Evolutionary conservation across 2,888 invertebrate genomes (phyloP).

Genomic region (Zaprionus bogoriensis): DNA sequence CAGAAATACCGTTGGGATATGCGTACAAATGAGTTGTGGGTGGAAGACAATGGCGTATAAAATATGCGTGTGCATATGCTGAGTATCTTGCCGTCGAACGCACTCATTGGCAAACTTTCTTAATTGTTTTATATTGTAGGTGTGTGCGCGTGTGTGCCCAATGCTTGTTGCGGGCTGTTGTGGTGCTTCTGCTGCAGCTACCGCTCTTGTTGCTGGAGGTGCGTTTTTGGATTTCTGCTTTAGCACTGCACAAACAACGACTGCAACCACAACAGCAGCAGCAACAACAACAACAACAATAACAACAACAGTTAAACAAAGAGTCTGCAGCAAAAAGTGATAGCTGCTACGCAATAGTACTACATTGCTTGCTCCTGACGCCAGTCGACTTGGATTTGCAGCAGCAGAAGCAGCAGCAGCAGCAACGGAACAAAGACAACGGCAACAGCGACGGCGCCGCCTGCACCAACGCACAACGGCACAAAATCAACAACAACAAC

Average conservation of each 20-base stretch:
- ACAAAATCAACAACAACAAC: constrained; percentile 46
- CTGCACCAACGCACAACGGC: constrained; percentile 31
- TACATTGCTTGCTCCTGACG: constrained; percentile 54
- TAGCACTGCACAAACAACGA: constrained; percentile 52
- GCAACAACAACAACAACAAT: constrained; percentile 8
- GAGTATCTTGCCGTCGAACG: neutral
- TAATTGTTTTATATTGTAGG: constrained; percentile 14
- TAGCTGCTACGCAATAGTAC: constrained; percentile 33
- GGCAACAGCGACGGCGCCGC: constrained; percentile 31
- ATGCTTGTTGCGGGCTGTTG: constrained; percentile 35
- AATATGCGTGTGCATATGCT: neutral
- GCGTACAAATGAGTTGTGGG: neutral
- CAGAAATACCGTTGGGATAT: too few relatives aligned
- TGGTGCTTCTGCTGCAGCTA: constrained; percentile 49
- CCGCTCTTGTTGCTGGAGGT: constrained; percentile 50
- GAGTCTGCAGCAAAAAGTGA: constrained; percentile 57
- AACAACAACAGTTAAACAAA: constrained; percentile 40
- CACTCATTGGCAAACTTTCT: neutral
- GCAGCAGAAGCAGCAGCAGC: constrained; percentile 26
- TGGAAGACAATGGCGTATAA: neutral
- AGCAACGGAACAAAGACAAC: constrained; percentile 8
- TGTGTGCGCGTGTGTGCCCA: constrained; percentile 19
- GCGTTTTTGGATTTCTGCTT: constrained; percentile 71
- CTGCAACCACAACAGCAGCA: constrained; percentile 16
- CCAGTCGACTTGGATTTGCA: constrained; percentile 48